These are phyloP conservation scores for Coenonympha arcania DNA, from an alignment of 2,888 invertebrate genomes.

Conservation along the genomic window DNA sequence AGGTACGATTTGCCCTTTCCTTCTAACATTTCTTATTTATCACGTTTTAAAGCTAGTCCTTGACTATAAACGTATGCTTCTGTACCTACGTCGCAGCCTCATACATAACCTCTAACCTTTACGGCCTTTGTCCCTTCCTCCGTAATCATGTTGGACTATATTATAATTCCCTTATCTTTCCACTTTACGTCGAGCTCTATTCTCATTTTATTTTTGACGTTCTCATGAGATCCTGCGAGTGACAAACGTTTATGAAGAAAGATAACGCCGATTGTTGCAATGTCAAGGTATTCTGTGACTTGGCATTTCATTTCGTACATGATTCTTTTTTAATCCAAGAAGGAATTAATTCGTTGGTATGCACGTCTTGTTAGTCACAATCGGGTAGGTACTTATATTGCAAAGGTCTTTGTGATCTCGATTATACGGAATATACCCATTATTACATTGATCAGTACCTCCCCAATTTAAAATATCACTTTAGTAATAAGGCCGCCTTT, in stretches of 20 bases:
- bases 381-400: too few relatives aligned
- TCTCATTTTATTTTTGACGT: not conserved
- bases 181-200: not conserved
- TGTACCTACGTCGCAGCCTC: not conserved
- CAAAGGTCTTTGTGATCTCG: too few relatives aligned
- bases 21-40: not conserved
- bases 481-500: too few relatives aligned
- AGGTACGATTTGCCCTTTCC: not conserved
- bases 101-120: not conserved
- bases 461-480: too few relatives aligned
- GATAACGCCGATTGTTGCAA: not conserved
- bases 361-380: too few relatives aligned
- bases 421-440: too few relatives aligned
- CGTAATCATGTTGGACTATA: not conserved
- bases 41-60: not conserved
- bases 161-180: not conserved
- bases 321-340: too few relatives aligned
- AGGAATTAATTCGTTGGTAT: too few relatives aligned
- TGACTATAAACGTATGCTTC: not conserved
- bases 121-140: constrained; percentile 5
- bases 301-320: too few relatives aligned
- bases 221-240: not conserved
- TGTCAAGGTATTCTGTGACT: too few relatives aligned
- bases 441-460: too few relatives aligned
- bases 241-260: not conserved